A percentile compares a stretch with the other conserved stretches of the same genome.
Conservation (phyloP, 2,888 invertebrate genomes). For the Allacma fusca region DNA sequence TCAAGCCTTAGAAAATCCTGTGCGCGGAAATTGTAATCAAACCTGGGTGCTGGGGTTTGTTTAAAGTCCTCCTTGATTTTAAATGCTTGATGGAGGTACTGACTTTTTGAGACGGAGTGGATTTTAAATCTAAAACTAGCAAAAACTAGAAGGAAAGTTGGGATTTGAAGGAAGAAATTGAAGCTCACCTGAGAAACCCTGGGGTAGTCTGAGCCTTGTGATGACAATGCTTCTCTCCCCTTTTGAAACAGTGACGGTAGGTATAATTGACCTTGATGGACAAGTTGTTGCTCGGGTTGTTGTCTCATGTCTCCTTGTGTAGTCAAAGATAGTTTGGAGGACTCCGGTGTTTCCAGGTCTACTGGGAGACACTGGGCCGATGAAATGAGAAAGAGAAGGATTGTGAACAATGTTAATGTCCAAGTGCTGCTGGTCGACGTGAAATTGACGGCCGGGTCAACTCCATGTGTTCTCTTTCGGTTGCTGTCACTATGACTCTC, state of each 20-base stretch:
- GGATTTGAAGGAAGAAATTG: background rate
- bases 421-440: background rate
- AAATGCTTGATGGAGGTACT: too few species aligned
- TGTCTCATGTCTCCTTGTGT: background rate
- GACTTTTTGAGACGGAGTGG: too few species aligned
- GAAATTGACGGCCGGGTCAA: background rate
- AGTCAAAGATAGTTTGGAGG: background rate
- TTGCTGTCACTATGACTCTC: background rate
- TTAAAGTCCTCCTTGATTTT: too few species aligned
- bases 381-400: slow-evolving; percentile 28
- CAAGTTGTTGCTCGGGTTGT: slow-evolving; percentile 20
- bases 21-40: too few species aligned
- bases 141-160: background rate
- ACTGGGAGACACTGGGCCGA: slow-evolving; percentile 32
- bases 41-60: too few species aligned
- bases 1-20: too few species aligned
- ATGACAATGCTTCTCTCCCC: background rate
- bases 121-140: too few species aligned
- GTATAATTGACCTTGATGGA: slow-evolving; percentile 42
- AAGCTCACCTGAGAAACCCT: slow-evolving; percentile 29
- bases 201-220: slow-evolving; percentile 26
- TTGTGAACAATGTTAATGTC: slow-evolving; percentile 21
- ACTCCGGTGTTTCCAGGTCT: slow-evolving; percentile 13
- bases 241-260: slow-evolving; percentile 36
- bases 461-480: slow-evolving; percentile 12